Conservation (phyloP, 2,113 vertebrate genomes). For the Hemibagrus wyckioides region DNA sequence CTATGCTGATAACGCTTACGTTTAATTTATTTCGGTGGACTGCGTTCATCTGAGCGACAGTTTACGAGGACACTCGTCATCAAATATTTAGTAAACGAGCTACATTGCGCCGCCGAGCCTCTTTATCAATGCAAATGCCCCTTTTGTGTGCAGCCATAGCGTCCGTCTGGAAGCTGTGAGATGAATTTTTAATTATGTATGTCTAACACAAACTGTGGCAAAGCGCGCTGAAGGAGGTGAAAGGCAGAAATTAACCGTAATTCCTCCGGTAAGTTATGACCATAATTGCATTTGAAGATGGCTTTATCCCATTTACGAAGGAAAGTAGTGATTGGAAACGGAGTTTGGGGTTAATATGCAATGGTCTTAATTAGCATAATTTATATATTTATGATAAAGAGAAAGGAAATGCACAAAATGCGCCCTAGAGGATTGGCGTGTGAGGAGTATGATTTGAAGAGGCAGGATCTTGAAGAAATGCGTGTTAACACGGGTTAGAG, state of each 20-base stretch:
- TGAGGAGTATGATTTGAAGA: conserved; percentile 48
- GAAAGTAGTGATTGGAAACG: conserved; percentile 76
- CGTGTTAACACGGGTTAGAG: conserved; percentile 53
- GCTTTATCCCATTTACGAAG: conserved; percentile 56
- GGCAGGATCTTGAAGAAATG: conserved; percentile 46
- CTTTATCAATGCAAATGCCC: conserved; percentile 83
- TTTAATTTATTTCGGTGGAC: conserved; percentile 57
- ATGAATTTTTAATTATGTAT: conserved; percentile 83
- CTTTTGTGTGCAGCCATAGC: conserved; percentile 79
- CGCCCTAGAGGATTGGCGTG: conserved; percentile 60
- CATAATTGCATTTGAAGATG: conserved; percentile 41
- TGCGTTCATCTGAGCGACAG: conserved; percentile 54
- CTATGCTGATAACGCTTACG: conserved; percentile 63
- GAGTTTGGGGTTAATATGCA: conserved; percentile 93
- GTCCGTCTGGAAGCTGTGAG: conserved; percentile 79
- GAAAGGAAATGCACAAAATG: conserved; percentile 74
- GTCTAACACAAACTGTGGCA: conserved; percentile 74
- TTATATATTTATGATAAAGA: conserved; percentile 99
- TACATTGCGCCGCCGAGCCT: conserved; percentile 69
- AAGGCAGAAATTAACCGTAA: conserved; percentile 64
- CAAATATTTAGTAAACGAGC: conserved; percentile 75
- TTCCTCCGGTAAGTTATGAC: conserved; percentile 74
- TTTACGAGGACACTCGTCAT: conserved; percentile 65
- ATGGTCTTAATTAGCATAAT: conserved; percentile 98
- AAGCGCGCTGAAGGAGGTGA: conserved; percentile 66